Evolutionary conservation across 2,113 vertebrate genomes (phyloP).

Genomic region (Tachysurus fulvidraco): DNA sequence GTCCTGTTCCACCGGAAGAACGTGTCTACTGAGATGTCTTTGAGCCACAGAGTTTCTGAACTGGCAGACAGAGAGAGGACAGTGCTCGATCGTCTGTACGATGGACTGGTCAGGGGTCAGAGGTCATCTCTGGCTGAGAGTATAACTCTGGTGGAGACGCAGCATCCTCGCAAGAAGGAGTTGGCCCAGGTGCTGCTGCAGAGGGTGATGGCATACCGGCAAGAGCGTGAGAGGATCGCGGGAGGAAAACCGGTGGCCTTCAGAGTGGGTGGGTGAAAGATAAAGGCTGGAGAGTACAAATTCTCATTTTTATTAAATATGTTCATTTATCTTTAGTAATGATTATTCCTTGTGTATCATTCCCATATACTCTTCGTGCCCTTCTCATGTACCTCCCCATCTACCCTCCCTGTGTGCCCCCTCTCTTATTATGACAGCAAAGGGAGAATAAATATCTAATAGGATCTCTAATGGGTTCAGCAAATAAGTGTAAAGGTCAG

Average conservation of each 20-base stretch:
- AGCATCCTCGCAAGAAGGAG: slow-evolving; percentile 87
- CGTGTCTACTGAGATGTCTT: slow-evolving; percentile 62
- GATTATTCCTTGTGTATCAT: no score
- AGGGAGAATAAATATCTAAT: background rate
- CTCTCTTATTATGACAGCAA: background rate
- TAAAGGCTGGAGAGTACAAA: background rate
- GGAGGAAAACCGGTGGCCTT: slow-evolving; percentile 88
- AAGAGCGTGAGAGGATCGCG: slow-evolving; percentile 80
- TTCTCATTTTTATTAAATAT: background rate
- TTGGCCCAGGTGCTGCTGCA: slow-evolving; percentile 91
- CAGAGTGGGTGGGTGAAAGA: slow-evolving; percentile 85
- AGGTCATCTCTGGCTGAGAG: slow-evolving; percentile 90
- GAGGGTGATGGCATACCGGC: slow-evolving; percentile 83
- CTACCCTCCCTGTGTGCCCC: no score
- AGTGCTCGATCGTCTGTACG: slow-evolving; percentile 80
- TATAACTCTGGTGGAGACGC: slow-evolving; percentile 93
- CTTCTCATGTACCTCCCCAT: no score
- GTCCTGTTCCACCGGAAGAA: slow-evolving; percentile 47
- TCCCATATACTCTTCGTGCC: no score
- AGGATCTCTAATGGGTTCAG: background rate
- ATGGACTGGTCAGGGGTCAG: slow-evolving; percentile 81
- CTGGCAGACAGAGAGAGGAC: slow-evolving; percentile 81
- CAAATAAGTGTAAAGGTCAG: background rate
- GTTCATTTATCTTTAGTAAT: background rate
- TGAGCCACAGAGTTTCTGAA: slow-evolving; percentile 62